These are phyloP conservation scores for Trichonephila clavipes DNA, from an alignment of 1,140 invertebrate genomes.

Conservation along the genomic window DNA sequence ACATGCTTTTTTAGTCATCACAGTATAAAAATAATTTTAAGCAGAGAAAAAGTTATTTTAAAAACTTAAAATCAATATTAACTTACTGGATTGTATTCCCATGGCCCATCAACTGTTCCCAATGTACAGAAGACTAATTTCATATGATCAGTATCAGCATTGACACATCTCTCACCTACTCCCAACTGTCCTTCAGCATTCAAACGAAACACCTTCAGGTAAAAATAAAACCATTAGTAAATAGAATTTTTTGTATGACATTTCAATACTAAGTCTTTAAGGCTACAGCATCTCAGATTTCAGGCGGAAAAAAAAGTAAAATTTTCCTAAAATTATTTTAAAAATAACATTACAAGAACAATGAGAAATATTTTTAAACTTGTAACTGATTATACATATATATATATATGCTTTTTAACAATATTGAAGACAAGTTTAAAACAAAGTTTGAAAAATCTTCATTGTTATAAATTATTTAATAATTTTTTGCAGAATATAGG, in stretches of 20 bases:
- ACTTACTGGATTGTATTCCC: conserved; percentile 87
- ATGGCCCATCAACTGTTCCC: conserved; percentile 95
- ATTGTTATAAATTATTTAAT: no score
- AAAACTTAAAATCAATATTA: neutral
- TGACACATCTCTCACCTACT: conserved; percentile 96
- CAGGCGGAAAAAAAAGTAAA: neutral
- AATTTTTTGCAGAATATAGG: no score
- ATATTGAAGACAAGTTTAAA: no score
- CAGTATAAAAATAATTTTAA: no score
- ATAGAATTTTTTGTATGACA: neutral
- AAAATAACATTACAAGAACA: neutral
- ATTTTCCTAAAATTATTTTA: neutral
- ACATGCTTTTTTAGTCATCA: no score
- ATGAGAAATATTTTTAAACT: neutral
- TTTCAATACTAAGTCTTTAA: no score
- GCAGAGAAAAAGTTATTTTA: no score
- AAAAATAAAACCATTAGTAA: neutral
- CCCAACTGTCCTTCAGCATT: conserved; percentile 97
- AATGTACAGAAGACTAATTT: conserved; percentile 93
- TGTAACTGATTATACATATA: neutral
- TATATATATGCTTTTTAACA: no score
- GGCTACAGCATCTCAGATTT: neutral
- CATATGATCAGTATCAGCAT: conserved; percentile 91
- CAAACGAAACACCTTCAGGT: conserved; percentile 85
- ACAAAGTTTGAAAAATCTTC: no score